phyloP scores from a whole-genome alignment of 2,113 vertebrate genomes.

The Synodontis membranacea region DNA sequence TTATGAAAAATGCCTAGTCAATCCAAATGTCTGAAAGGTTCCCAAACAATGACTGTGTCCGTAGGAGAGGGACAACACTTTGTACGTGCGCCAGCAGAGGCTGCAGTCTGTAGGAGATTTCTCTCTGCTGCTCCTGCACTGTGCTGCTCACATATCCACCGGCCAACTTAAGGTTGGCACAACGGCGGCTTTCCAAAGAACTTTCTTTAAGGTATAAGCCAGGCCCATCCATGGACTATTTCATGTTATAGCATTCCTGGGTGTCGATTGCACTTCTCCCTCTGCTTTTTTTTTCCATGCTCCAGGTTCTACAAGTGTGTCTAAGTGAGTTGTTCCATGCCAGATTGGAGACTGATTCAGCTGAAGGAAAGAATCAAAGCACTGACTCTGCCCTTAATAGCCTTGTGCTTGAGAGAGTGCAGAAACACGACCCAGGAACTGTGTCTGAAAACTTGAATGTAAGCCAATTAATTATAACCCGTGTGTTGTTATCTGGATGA shows the following conservation, averaged over 20 bases:
- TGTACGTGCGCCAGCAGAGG: slow-evolving; percentile 78
- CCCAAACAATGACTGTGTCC: slow-evolving; percentile 7
- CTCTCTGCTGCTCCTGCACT: slow-evolving; percentile 81
- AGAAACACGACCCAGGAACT: slow-evolving; percentile 46
- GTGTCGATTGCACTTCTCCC: neutral
- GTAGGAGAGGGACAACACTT: slow-evolving; percentile 70
- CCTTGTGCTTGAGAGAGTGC: slow-evolving; percentile 63
- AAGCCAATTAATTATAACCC: slow-evolving; percentile 30
- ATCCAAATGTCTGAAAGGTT: neutral
- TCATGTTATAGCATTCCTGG: neutral
- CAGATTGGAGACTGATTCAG: slow-evolving; percentile 52
- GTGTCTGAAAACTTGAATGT: slow-evolving; percentile 71
- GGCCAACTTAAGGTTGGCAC: slow-evolving; percentile 70
- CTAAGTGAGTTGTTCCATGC: slow-evolving; percentile 77
- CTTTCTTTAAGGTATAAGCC: slow-evolving; percentile 81
- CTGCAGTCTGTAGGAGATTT: slow-evolving; percentile 80
- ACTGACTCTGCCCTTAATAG: slow-evolving; percentile 2
- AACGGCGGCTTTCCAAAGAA: slow-evolving; percentile 72
- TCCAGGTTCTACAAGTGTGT: slow-evolving; percentile 75
- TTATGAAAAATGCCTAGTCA: neutral
- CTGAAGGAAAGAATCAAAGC: slow-evolving; percentile 24
- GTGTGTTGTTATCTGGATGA: neutral
- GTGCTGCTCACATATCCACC: slow-evolving; percentile 74
- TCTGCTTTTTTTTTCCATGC: neutral
- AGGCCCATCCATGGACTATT: neutral